Evolutionary conservation across 2,797 vertebrate genomes (phyloP).

Genomic region (Mormyrops attenuatus): DNA sequence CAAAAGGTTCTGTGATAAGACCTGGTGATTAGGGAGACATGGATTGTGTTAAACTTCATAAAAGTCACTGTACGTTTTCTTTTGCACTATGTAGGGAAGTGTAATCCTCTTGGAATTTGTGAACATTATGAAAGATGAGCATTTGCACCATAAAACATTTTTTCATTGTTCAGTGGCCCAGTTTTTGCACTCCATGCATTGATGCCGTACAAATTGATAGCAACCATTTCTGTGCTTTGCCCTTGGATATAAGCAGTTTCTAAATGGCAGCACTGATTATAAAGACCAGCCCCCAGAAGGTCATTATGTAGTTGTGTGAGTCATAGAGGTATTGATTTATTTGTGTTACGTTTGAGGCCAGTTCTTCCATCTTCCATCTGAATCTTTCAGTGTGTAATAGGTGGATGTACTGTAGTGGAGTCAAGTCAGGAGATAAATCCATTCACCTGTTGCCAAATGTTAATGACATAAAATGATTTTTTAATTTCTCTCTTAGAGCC

Average conservation of each 20-base stretch:
- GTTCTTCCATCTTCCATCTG: background rate
- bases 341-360: background rate
- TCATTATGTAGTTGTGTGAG: background rate
- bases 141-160: background rate
- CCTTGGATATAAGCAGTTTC: background rate
- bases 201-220: background rate
- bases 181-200: background rate
- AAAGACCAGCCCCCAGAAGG: background rate
- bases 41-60: background rate
- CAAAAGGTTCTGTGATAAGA: background rate
- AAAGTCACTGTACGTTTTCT: background rate
- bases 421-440: background rate
- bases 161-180: background rate
- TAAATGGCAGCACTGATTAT: background rate
- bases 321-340: background rate
- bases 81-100: background rate
- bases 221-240: background rate
- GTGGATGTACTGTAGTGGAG: background rate
- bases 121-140: background rate
- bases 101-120: background rate
- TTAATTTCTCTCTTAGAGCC: background rate
- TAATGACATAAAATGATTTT: slow-evolving; percentile 3
- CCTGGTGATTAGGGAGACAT: background rate
- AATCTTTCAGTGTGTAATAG: background rate
- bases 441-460: background rate